Base-by-base conservation (phyloP, 64 coral and sea anemone species). In the Pocillopora damicornis region DNA sequence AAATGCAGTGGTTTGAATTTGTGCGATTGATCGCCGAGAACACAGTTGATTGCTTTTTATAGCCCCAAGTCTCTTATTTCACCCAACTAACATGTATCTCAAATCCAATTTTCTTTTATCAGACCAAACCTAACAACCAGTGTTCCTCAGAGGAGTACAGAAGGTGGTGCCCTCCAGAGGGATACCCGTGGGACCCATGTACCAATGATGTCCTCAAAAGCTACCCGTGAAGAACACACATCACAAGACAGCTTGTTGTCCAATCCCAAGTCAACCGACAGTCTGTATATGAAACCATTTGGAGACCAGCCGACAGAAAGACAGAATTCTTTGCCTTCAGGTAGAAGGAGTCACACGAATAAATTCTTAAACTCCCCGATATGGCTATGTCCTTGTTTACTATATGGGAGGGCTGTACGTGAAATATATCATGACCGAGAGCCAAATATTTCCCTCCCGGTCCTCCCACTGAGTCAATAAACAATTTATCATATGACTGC, bases 181-280 rank as follows among this genome's bases (percentile, higher is more conserved):
- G 51, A 35, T 20, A 16, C 73, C 11, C 68, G 76, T 38, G 86
- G 86, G 72, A 61, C 37, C 25, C 35, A 77, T n/a, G 9, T 76
- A 18, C 57, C 10, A 20, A 23, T 58, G 7, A 77, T 35, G 73
- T 75, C 75, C 63, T 63, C 58, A 65, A 66, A 42, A 61, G 20
- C 45, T 59, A 75, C 35, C 11, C 73, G 57, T 18, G 81, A 86
- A 2, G 89, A 91, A 18, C 63, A 63, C 30, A 80, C 58, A 0
- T 91, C 89, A 12, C 75, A 77, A 13, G 82, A 86, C 20, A 79
- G 76, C 25, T 60, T 89, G 35, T 79, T 30, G 15, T 87, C 79
- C 25, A 88, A 73, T 77, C 69, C 73, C 1, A 88, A 76, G 25
- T 88, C 89, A 78, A 78, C 61, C 15, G 89, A 91, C 36, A 86